Evolutionary conservation across 2,113 vertebrate genomes (phyloP).

Genomic region (Scalopus aquaticus): DNA sequence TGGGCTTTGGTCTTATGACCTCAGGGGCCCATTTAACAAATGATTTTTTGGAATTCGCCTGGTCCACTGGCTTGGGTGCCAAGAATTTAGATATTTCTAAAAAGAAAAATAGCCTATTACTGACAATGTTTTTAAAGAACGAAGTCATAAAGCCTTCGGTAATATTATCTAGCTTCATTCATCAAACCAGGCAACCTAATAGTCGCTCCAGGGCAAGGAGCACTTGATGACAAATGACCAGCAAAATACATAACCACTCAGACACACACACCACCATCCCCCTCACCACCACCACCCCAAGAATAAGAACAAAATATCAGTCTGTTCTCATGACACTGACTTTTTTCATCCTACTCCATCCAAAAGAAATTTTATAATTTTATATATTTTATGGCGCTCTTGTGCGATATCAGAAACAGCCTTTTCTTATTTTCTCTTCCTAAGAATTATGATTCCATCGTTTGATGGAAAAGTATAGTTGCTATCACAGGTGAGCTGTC

Average conservation of each 20-base stretch:
- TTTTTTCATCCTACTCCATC: background rate
- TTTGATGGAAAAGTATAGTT: conserved; percentile 38
- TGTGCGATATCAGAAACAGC: background rate
- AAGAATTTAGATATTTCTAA: conserved; percentile 58
- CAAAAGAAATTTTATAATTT: conserved; percentile 39
- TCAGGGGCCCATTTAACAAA: conserved; percentile 45
- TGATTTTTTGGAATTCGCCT: conserved; percentile 51
- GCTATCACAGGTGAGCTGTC: conserved; percentile 11
- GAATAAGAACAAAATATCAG: background rate
- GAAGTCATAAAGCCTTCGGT: conserved; percentile 67
- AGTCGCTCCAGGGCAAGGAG: conserved; percentile 59
- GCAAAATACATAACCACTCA: background rate
- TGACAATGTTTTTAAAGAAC: conserved; percentile 71
- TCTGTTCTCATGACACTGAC: background rate
- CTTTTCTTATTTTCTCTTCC: background rate
- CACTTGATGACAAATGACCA: conserved; percentile 63
- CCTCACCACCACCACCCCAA: background rate
- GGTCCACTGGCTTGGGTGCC: conserved; percentile 44
- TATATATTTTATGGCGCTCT: background rate
- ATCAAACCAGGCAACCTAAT: conserved; percentile 73
- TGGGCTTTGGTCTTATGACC: conserved; percentile 8
- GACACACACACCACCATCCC: background rate
- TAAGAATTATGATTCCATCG: conserved; percentile 48
- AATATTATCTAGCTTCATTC: conserved; percentile 69
- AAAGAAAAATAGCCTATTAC: conserved; percentile 75